phyloP scores from a whole-genome alignment of 2,888 invertebrate genomes.

The Eurytoma adleriae region DNA sequence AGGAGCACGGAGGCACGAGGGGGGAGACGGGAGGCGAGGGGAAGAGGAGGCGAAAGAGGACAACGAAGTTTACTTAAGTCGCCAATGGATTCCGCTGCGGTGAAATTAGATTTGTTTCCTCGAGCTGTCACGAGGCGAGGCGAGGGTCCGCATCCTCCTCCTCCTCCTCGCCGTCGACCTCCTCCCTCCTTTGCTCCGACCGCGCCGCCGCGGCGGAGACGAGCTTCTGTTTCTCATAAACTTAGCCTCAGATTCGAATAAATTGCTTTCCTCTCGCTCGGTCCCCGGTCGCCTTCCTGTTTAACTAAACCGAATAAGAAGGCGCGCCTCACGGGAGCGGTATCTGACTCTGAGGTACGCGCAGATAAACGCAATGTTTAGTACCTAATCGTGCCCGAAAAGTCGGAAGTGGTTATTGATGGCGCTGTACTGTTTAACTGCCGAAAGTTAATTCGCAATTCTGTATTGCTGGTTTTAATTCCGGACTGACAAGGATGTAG shows the following conservation, averaged over 20 bases:
- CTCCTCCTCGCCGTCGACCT: too few relatives aligned
- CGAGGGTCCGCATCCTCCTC: not conserved
- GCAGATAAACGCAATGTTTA: conserved; percentile 15
- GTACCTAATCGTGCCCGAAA: not conserved
- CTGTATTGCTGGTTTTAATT: too few relatives aligned
- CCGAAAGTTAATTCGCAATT: too few relatives aligned
- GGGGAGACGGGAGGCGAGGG: not conserved
- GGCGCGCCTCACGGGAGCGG: not conserved
- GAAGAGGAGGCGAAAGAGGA: conserved; percentile 29
- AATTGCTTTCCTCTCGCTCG: conserved; percentile 40
- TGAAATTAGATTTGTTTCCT: conserved; percentile 60
- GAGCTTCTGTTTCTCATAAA: conserved; percentile 54
- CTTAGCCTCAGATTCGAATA: conserved; percentile 51
- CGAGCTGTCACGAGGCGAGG: conserved; percentile 4
- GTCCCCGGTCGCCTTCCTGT: conserved; percentile 32
- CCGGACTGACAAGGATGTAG: too few relatives aligned
- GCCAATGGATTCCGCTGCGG: conserved; percentile 58
- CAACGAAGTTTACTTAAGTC: conserved; percentile 60
- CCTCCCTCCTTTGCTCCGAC: conserved; percentile 16
- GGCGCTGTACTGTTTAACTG: too few relatives aligned
- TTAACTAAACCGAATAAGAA: conserved; percentile 27
- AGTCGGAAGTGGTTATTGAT: too few relatives aligned
- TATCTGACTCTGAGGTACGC: not conserved
- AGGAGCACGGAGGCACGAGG: conserved; percentile 31
- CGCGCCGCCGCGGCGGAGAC: not conserved